Evolutionary conservation across 2,797 vertebrate species (phyloP).

Genomic region (Pelobates cultripes): DNA sequence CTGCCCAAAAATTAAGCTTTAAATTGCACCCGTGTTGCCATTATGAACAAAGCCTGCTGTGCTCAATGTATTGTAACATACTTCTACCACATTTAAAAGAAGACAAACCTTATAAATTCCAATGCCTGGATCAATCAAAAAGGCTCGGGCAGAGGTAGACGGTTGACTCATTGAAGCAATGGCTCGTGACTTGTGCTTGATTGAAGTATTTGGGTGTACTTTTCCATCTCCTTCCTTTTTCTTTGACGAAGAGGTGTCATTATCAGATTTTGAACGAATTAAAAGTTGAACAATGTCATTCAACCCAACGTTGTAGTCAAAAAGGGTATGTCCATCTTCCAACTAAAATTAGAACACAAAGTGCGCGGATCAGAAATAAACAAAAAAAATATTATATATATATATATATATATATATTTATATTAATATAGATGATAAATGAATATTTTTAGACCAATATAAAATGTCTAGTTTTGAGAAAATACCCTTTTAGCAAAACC

Average conservation of each 20-base stretch:
- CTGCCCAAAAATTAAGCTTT: too few species aligned
- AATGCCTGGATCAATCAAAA: conserved; percentile 87
- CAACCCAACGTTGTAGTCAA: conserved; percentile 97
- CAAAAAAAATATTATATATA: too few species aligned
- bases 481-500: too few species aligned
- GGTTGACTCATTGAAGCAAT: conserved; percentile 77
- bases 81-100: not conserved
- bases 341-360: conserved; percentile 73
- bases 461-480: too few species aligned
- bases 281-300: conserved; percentile 98
- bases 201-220: conserved; percentile 71
- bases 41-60: too few species aligned
- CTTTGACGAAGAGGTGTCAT: conserved; percentile 76
- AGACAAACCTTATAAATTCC: conserved; percentile 90
- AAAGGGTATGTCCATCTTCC: conserved; percentile 98
- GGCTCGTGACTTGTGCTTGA: conserved; percentile 81
- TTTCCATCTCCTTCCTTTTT: conserved; percentile 75
- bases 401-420: too few species aligned
- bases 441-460: too few species aligned
- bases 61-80: too few species aligned
- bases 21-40: too few species aligned
- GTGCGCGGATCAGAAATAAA: not conserved
- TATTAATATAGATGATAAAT: too few species aligned
- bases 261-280: conserved; percentile 89
- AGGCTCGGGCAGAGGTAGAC: conserved; percentile 82